Conservation (phyloP, 2,797 vertebrate species). For the Poecilia picta region DNA sequence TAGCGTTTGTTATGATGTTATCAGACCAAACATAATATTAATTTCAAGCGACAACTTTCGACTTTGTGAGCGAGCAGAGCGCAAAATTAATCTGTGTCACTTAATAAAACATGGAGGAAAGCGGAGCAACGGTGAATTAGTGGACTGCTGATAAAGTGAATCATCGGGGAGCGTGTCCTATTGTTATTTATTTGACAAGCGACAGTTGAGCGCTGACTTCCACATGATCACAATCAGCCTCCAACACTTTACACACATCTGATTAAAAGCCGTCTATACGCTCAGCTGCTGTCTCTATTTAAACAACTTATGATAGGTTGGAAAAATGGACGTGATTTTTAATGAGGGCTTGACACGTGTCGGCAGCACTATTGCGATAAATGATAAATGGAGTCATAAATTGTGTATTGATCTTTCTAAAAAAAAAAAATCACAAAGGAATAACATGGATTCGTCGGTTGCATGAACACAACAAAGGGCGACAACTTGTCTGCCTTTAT, state of each 20-base stretch:
- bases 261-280: slow-evolving; percentile 9
- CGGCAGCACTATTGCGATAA: slow-evolving; percentile 38
- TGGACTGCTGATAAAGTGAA: slow-evolving; percentile 19
- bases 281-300: slow-evolving; percentile 14
- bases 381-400: slow-evolving; percentile 43
- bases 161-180: background rate
- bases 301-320: slow-evolving; percentile 17
- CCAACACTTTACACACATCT: slow-evolving; percentile 11
- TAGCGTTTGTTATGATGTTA: slow-evolving; percentile 13
- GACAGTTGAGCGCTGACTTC: background rate
- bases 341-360: slow-evolving; percentile 33
- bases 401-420: slow-evolving; percentile 44
- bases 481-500: background rate
- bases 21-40: slow-evolving; percentile 20
- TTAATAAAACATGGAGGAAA: slow-evolving; percentile 8
- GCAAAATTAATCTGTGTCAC: slow-evolving; percentile 28
- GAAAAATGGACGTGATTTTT: slow-evolving; percentile 21
- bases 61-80: slow-evolving; percentile 17
- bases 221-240: slow-evolving; percentile 5
- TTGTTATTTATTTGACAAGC: background rate
- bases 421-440: slow-evolving; percentile 27
- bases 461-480: slow-evolving; percentile 2
- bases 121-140: slow-evolving; percentile 5
- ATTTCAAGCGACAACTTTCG: slow-evolving; percentile 19
- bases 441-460: slow-evolving; percentile 13